Evolutionary conservation across 2,888 invertebrate genomes (phyloP).

Genomic region (Linyphia triangularis): DNA sequence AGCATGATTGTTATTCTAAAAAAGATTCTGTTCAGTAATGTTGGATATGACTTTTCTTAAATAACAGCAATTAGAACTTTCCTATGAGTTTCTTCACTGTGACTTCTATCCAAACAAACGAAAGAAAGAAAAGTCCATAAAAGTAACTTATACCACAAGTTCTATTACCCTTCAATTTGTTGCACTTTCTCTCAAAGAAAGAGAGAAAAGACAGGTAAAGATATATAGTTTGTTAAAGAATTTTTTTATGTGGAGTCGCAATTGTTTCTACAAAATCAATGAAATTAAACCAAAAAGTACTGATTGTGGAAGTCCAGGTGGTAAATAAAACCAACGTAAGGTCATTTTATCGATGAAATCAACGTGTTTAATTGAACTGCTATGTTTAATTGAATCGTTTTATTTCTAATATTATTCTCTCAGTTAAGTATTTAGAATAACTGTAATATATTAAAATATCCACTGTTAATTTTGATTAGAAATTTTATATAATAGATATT

Average conservation of each 20-base stretch:
- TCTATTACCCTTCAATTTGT: constrained; percentile 30
- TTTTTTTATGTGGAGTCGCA: neutral
- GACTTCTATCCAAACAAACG: constrained; percentile 61
- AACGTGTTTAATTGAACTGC: too few species aligned
- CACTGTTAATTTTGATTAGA: too few species aligned
- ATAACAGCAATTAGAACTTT: neutral
- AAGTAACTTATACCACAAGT: neutral
- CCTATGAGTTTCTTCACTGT: constrained; percentile 10
- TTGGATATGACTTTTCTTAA: neutral
- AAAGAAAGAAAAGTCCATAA: constrained; percentile 43
- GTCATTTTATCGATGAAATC: too few species aligned
- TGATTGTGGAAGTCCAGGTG: too few species aligned
- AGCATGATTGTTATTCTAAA: too few species aligned
- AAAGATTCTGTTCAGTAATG: too few species aligned
- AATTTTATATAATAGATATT: too few species aligned
- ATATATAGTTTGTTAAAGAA: neutral
- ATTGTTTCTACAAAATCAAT: neutral
- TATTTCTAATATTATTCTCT: too few species aligned
- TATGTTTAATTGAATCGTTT: too few species aligned
- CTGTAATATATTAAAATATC: too few species aligned
- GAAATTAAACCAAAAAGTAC: neutral
- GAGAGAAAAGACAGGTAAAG: constrained; percentile 44
- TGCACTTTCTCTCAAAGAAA: constrained; percentile 3
- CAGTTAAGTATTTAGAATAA: too few species aligned
- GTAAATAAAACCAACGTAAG: too few species aligned